Base-by-base conservation (phyloP, 2,888 invertebrate genomes). In the Tipula lateralis region DNA sequence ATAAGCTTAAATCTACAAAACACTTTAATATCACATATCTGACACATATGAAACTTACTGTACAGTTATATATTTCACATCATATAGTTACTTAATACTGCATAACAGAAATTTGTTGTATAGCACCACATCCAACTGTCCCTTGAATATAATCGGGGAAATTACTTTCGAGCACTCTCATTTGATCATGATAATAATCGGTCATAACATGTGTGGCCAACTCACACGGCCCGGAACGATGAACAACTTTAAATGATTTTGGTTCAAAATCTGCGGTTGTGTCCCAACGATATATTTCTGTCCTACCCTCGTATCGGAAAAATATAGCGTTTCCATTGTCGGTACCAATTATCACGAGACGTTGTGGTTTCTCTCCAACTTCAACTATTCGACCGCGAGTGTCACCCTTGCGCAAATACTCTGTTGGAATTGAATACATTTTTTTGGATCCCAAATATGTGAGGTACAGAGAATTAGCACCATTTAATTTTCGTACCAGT, bases 371-470 rank as follows among this genome's bases (percentile, higher is more conserved):
- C 1, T 88, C 87, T 6, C 94, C 94, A 34, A 92, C 88, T 87
- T 93, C 93, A 86, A 89, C 86, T 44, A 91, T 87, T 19, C 91
- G 91, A 24, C 93, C 92, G 85, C 91, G 89, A 0, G 93, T 91
- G 84, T 91, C 91, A 80, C 93, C 93, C 34, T 91, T 91, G 83
- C 93, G 91, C 85, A 95, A 90, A 86, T 92, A 91, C 32, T 93
- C 92, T 0, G 94, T 93, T 84, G 93, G 92, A 85, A 95, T 90
- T 66, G 93, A 93, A 89, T 93, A 93, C 44, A 95, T 87, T 19
- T 92, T 92, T 19, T 89, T 91, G n/a, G 93, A 91, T 85, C 93
- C 92, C 16, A 94, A 89, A 87, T 94, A 94, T 0, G 93, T 93
- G 86, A 95, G 91, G 86, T 93, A 90, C 0, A 95, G 89, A 80